Conservation (phyloP, 2,888 invertebrate genomes). For the Octodonta nipae region DNA sequence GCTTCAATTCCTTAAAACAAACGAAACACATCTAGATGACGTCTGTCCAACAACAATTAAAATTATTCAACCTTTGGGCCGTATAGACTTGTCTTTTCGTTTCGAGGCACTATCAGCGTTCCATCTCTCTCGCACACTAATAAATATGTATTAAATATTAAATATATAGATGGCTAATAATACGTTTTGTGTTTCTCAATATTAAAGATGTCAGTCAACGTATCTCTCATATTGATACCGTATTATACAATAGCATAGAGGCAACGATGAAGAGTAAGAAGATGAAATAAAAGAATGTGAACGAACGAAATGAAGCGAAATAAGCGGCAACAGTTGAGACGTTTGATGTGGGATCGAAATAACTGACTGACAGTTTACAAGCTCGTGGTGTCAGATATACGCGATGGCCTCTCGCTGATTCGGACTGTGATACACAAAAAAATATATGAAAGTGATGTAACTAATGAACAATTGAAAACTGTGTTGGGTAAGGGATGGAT, state of each 20-base stretch:
- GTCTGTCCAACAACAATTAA: no score
- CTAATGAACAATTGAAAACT: no score
- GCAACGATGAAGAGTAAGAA: slow-evolving; percentile 8
- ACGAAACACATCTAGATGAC: no score
- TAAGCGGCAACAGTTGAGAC: slow-evolving; percentile 17
- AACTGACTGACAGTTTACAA: slow-evolving; percentile 25
- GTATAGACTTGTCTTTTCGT: no score
- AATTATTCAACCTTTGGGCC: no score
- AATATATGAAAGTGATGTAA: no score
- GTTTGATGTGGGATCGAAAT: slow-evolving; percentile 26
- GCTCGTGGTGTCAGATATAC: slow-evolving; percentile 25
- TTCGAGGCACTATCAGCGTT: no score
- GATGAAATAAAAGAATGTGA: slow-evolving; percentile 15
- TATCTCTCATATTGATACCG: slow-evolving; percentile 25
- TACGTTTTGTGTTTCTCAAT: slow-evolving; percentile 26
- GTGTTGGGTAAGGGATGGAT: no score
- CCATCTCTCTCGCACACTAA: slow-evolving; percentile 25
- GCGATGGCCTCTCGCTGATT: no score
- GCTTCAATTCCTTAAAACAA: no score
- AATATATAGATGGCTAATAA: slow-evolving; percentile 28
- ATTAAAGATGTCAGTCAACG: slow-evolving; percentile 27
- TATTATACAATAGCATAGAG: background rate
- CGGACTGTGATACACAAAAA: no score
- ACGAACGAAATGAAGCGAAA: slow-evolving; percentile 26
- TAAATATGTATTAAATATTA: slow-evolving; percentile 32